Percentiles rank a stretch among this genome's conserved stretches.
These are phyloP conservation scores for Bostrychus sinensis DNA, from an alignment of 2,113 vertebrate genomes.

Conservation along the genomic window DNA sequence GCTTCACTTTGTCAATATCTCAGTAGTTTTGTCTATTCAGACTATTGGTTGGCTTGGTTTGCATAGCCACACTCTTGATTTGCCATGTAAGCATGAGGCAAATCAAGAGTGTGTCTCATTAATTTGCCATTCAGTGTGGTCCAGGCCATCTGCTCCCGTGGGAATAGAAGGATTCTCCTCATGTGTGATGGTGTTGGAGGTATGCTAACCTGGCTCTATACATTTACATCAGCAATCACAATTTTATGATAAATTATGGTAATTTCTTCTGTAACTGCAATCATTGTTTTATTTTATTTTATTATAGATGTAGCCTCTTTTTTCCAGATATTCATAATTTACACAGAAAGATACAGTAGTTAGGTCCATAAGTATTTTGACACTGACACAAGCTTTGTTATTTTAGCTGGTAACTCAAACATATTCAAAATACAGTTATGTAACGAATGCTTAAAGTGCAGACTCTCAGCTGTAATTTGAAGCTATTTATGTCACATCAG, in stretches of 20 bases:
- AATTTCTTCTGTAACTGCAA: too few relatives aligned
- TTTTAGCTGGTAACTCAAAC: too few relatives aligned
- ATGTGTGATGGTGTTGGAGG: not conserved
- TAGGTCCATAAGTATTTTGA: too few relatives aligned
- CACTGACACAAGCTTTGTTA: too few relatives aligned
- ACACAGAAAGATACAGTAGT: too few relatives aligned
- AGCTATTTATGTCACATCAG: too few relatives aligned
- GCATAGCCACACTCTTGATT: slow-evolving; percentile 38
- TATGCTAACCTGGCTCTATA: not conserved
- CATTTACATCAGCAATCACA: not conserved
- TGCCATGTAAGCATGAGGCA: slow-evolving; percentile 57
- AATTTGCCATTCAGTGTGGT: slow-evolving; percentile 37
- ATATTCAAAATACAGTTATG: too few relatives aligned
- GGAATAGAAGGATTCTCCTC: slow-evolving; percentile 7
- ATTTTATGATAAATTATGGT: not conserved
- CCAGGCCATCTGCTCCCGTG: slow-evolving; percentile 9
- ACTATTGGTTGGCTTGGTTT: slow-evolving; percentile 53
- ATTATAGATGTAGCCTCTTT: too few relatives aligned
- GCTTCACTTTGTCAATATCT: slow-evolving; percentile 62
- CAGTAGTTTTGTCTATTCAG: slow-evolving; percentile 69
- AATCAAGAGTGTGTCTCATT: slow-evolving; percentile 47
- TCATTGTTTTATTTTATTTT: too few relatives aligned
- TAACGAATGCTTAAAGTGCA: too few relatives aligned
- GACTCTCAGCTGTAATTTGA: too few relatives aligned
- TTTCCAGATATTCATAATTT: too few relatives aligned